Percentiles rank a stretch among this genome's conserved stretches.
Conservation (phyloP, 2,113 vertebrate species). For the Muscicapa adusta region DNA sequence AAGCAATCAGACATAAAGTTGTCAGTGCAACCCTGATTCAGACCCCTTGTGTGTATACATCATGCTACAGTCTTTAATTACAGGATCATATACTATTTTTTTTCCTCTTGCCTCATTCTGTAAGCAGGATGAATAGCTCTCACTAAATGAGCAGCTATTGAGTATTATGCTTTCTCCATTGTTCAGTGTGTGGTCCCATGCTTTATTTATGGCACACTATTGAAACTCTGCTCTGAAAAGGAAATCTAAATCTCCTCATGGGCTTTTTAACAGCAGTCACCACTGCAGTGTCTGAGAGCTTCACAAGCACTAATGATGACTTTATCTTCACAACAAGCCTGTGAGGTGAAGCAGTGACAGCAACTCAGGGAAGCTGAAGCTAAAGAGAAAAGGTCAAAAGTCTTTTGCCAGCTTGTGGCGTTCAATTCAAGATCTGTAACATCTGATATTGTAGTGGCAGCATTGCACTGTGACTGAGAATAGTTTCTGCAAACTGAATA, state of each 20-base stretch:
- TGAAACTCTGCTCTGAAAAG: conserved; percentile 8
- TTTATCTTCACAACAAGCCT: background rate
- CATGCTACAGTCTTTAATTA: conserved; percentile 38
- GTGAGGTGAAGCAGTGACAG: background rate
- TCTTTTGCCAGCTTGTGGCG: background rate
- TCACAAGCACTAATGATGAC: background rate
- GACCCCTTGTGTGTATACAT: background rate
- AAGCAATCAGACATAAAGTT: background rate
- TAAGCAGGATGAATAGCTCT: background rate
- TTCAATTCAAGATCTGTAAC: background rate
- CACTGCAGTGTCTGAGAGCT: background rate
- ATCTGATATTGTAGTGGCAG: background rate
- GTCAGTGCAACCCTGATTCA: background rate
- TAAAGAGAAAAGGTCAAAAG: background rate
- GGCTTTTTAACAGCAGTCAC: background rate
- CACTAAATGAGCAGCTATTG: conserved; percentile 12
- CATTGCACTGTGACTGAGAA: background rate
- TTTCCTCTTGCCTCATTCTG: background rate
- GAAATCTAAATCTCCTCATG: background rate
- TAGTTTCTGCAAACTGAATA: background rate
- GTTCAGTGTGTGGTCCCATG: conserved; percentile 18
- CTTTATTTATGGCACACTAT: conserved; percentile 20
- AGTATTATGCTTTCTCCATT: conserved; percentile 7
- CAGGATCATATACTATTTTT: background rate
- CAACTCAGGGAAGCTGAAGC: background rate